phyloP scores from a whole-genome alignment of 2,888 invertebrate genomes.

The Thecocarcelia acutangulata region DNA sequence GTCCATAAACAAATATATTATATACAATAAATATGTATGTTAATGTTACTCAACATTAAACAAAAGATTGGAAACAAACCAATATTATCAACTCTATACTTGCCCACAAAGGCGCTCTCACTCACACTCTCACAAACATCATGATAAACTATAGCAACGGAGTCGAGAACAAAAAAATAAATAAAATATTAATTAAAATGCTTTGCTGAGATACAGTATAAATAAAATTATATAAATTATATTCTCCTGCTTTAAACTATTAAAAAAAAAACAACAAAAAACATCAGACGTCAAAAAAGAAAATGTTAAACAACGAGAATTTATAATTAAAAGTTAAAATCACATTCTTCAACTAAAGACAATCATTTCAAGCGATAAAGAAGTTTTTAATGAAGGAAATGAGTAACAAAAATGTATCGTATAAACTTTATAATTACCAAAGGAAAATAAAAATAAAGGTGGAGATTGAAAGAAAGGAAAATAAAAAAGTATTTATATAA shows the following conservation, averaged over 20 bases:
- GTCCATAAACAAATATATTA: conserved; percentile 11
- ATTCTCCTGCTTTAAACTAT: conserved; percentile 37
- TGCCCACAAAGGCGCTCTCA: background rate
- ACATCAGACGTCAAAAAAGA: background rate
- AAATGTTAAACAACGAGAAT: conserved; percentile 5
- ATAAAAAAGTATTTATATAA: too few species aligned
- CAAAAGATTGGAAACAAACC: conserved; percentile 37
- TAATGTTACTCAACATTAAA: conserved; percentile 49
- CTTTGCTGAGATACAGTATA: conserved; percentile 18
- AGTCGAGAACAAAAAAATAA: conserved; percentile 6
- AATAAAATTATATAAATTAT: conserved; percentile 50
- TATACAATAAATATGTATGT: conserved; percentile 46
- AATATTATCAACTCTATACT: conserved; percentile 14
- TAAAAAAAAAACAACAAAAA: background rate
- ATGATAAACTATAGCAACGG: conserved; percentile 1
- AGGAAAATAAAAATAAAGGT: background rate
- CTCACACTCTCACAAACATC: background rate
- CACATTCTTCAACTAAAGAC: conserved; percentile 5
- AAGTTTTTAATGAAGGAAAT: conserved; percentile 4
- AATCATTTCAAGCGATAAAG: conserved; percentile 14
- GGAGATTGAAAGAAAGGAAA: too few species aligned
- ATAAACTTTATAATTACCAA: background rate
- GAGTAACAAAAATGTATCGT: background rate
- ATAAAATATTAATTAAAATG: conserved; percentile 24
- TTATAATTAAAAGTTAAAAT: conserved; percentile 54